These are phyloP conservation scores for Tanaodytes sp. DNA, from an alignment of 2,888 invertebrate genomes.

Conservation along the genomic window DNA sequence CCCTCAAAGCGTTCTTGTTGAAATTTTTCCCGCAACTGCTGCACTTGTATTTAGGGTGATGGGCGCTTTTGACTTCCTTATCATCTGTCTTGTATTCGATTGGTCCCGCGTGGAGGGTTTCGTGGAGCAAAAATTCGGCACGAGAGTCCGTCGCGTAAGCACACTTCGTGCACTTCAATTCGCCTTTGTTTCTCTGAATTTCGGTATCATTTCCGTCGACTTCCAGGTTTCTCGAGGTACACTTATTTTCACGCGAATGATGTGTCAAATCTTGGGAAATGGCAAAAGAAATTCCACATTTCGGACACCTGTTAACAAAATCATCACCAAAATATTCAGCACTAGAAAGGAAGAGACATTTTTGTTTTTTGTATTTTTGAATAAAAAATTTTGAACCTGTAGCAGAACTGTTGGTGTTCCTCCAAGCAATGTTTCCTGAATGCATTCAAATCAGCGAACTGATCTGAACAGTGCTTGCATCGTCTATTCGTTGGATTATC, in stretches of 20 bases:
- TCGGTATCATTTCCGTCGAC: not conserved
- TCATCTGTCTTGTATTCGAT: slow-evolving; percentile 65
- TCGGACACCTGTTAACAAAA: slow-evolving; percentile 77
- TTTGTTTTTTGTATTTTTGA: no score
- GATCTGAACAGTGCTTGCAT: slow-evolving; percentile 78
- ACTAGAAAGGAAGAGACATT: slow-evolving; percentile 2
- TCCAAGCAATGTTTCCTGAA: slow-evolving; percentile 78
- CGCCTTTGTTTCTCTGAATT: slow-evolving; percentile 35
- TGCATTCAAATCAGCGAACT: slow-evolving; percentile 75
- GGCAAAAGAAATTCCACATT: slow-evolving; percentile 81
- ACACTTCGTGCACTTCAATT: slow-evolving; percentile 78
- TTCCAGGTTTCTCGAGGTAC: not conserved
- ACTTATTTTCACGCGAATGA: slow-evolving; percentile 73
- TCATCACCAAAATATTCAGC: no score
- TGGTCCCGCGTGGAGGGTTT: slow-evolving; percentile 78
- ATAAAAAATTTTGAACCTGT: no score
- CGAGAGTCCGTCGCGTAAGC: slow-evolving; percentile 78
- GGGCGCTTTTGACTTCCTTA: slow-evolving; percentile 59
- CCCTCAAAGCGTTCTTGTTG: slow-evolving; percentile 79
- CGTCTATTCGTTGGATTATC: slow-evolving; percentile 69
- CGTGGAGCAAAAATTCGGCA: slow-evolving; percentile 83
- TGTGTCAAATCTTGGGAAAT: slow-evolving; percentile 83
- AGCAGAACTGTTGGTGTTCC: slow-evolving; percentile 78
- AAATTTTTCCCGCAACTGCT: slow-evolving; percentile 80
- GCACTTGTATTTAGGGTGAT: slow-evolving; percentile 77